Percentiles rank a stretch among this genome's conserved stretches.
Conservation (phyloP, 2,113 vertebrate genomes). For the Lates calcarifer region DNA sequence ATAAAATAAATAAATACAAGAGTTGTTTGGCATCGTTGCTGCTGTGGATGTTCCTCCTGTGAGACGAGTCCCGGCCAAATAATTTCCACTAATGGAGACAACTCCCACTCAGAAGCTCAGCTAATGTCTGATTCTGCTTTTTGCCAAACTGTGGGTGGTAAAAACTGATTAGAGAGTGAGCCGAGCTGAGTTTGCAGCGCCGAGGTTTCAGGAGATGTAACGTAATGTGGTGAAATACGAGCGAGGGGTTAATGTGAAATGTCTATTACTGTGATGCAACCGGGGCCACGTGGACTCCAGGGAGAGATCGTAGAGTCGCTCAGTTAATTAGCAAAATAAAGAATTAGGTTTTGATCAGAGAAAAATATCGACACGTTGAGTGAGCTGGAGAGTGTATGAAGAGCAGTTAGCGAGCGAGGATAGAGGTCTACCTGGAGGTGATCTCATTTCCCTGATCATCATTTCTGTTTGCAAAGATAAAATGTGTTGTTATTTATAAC, state of each 20-base stretch:
- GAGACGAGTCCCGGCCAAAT: slow-evolving; percentile 61
- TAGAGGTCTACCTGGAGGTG: no score
- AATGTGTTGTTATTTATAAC: no score
- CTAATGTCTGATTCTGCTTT: slow-evolving; percentile 44
- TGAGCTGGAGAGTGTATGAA: not conserved
- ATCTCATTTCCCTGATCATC: no score
- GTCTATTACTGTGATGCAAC: not conserved
- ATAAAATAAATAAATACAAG: not conserved
- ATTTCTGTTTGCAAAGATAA: no score
- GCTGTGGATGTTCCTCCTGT: slow-evolving; percentile 37
- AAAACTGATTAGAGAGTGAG: slow-evolving; percentile 47
- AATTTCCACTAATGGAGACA: slow-evolving; percentile 72
- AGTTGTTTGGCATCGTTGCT: slow-evolving; percentile 30
- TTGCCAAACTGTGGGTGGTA: slow-evolving; percentile 63
- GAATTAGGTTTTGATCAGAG: no score
- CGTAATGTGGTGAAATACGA: slow-evolving; percentile 12
- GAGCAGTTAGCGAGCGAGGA: no score
- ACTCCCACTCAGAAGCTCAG: slow-evolving; percentile 57
- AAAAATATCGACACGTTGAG: no score
- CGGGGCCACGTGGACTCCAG: not conserved
- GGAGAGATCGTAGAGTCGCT: not conserved
- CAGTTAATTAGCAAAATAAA: not conserved
- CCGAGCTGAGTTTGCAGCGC: slow-evolving; percentile 54
- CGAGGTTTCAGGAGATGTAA: not conserved
- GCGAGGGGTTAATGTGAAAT: slow-evolving; percentile 1